These are phyloP conservation scores for Ecliptopera silaceata DNA, from an alignment of 2,888 invertebrate genomes.

Conservation along the genomic window DNA sequence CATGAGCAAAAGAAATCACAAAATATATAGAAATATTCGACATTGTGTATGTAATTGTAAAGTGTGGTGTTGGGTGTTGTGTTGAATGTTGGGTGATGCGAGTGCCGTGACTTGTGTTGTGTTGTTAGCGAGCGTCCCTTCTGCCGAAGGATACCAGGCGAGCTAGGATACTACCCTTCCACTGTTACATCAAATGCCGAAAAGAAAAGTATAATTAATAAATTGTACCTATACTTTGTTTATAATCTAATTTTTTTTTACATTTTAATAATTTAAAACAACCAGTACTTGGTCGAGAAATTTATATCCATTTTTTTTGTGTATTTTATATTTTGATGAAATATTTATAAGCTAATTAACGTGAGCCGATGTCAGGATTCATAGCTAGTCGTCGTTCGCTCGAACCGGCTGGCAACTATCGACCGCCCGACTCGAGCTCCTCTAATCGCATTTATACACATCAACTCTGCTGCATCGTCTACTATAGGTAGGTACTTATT, in stretches of 20 bases:
- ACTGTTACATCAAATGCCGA: slow-evolving; percentile 78
- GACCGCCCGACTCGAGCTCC: slow-evolving; percentile 73
- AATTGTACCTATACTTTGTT: slow-evolving; percentile 83
- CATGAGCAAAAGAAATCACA: slow-evolving; percentile 79
- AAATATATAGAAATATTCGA: slow-evolving; percentile 68
- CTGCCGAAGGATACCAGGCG: no score
- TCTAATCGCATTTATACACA: slow-evolving; percentile 77
- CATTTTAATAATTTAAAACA: slow-evolving; percentile 84
- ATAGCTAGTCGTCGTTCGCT: slow-evolving; percentile 83
- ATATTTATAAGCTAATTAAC: slow-evolving; percentile 83
- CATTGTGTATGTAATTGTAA: slow-evolving; percentile 47
- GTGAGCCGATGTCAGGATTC: slow-evolving; percentile 84
- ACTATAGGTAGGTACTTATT: slow-evolving; percentile 37
- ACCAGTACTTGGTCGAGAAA: slow-evolving; percentile 83
- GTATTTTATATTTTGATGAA: slow-evolving; percentile 83
- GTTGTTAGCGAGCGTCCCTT: no score
- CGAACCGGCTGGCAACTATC: slow-evolving; percentile 69
- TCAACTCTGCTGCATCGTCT: slow-evolving; percentile 76
- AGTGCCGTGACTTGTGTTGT: slow-evolving; percentile 15
- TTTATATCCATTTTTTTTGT: slow-evolving; percentile 83
- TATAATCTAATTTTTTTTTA: slow-evolving; percentile 83
- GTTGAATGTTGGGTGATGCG: slow-evolving; percentile 40
- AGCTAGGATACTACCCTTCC: slow-evolving; percentile 66
- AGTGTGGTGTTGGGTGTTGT: slow-evolving; percentile 45
- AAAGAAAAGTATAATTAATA: slow-evolving; percentile 82